phyloP scores from a whole-genome alignment of 2,888 invertebrate genomes.

The Slavum lentiscoides region DNA sequence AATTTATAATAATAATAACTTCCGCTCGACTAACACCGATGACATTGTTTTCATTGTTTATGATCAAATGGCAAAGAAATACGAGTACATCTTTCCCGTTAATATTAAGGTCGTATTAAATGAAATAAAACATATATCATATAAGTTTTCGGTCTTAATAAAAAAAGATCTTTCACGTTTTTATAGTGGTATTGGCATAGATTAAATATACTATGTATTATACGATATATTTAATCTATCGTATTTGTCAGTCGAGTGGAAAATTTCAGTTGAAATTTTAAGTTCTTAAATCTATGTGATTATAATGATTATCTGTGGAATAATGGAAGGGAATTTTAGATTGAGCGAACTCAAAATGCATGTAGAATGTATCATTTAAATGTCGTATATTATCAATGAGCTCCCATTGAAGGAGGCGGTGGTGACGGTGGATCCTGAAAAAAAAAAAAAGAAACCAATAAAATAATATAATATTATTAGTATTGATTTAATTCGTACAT shows the following conservation, averaged over 20 bases:
- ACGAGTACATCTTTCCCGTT: background rate
- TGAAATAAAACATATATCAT: background rate
- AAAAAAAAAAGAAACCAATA: constrained; percentile 10
- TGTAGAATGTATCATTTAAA: constrained; percentile 39
- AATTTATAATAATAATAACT: constrained; percentile 32
- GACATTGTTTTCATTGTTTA: background rate
- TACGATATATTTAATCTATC: too few relatives aligned
- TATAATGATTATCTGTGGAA: constrained; percentile 49
- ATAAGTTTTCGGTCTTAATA: background rate
- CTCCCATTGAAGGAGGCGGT: constrained; percentile 38
- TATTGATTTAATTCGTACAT: constrained; percentile 19
- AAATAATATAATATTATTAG: background rate
- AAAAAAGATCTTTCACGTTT: constrained; percentile 3
- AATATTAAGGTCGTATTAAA: constrained; percentile 3
- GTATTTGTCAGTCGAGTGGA: constrained; percentile 39
- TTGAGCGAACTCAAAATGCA: constrained; percentile 46
- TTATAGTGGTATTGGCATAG: background rate
- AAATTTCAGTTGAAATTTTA: constrained; percentile 14
- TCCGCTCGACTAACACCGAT: constrained; percentile 32
- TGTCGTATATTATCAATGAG: constrained; percentile 24
- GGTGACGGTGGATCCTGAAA: constrained; percentile 44
- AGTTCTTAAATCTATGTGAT: constrained; percentile 36
- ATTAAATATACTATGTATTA: too few relatives aligned
- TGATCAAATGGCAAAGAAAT: background rate
- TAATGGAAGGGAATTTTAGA: constrained; percentile 47